phyloP scores from a whole-genome alignment of 1,140 invertebrate genomes.

The Ceratosolen fusciceps region DNA sequence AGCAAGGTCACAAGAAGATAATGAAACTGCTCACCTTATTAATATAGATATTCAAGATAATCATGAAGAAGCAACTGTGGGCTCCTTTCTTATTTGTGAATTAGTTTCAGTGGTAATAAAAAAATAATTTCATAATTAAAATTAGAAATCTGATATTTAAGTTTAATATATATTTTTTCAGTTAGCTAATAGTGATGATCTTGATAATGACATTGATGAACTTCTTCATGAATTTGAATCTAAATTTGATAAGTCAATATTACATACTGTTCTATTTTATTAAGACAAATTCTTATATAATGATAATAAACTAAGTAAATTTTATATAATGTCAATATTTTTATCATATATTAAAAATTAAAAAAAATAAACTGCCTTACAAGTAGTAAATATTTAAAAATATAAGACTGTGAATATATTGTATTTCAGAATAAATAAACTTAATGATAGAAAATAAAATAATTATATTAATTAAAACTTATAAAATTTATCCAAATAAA shows the following conservation, averaged over 20 bases:
- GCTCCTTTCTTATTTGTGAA: slow-evolving; percentile 98
- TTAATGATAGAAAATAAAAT: background rate
- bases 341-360: background rate
- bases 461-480: slow-evolving; percentile 5
- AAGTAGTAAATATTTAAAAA: background rate
- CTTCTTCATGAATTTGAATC: slow-evolving; percentile 95
- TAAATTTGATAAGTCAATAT: slow-evolving; percentile 87
- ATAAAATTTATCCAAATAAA: background rate
- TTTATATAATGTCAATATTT: background rate
- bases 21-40: slow-evolving; percentile 94
- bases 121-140: slow-evolving; percentile 29
- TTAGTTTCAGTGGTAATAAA: slow-evolving; percentile 86
- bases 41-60: slow-evolving; percentile 99
- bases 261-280: slow-evolving; percentile 96
- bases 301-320: background rate
- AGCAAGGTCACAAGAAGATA: slow-evolving; percentile 78
- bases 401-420: background rate
- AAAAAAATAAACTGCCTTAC: background rate
- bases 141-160: slow-evolving; percentile 22
- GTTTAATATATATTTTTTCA: slow-evolving; percentile 69
- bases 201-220: slow-evolving; percentile 99
- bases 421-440: background rate
- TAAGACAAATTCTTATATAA: slow-evolving; percentile 66
- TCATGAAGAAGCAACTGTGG: slow-evolving; percentile 99
- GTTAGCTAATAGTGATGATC: slow-evolving; percentile 91